A percentile compares a stretch with the other conserved stretches of the same genome.
Evolutionary conservation across 2,888 invertebrate species (phyloP).

Genomic region (Drosophila gaucha): DNA sequence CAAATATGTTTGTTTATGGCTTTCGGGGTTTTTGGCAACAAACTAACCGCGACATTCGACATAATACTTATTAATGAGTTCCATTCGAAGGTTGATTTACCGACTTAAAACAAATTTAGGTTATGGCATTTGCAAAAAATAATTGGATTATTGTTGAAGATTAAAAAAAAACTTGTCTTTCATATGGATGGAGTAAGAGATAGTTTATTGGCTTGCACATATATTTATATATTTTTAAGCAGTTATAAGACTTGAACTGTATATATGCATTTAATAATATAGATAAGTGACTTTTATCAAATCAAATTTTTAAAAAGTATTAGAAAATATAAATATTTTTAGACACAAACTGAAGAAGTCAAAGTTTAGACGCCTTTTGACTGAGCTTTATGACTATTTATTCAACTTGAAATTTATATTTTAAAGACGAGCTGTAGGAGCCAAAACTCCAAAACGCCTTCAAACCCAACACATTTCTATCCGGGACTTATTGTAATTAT

Average conservation of each 20-base stretch:
- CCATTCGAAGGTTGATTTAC: slow-evolving; percentile 23
- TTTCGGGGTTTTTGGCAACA: slow-evolving; percentile 12
- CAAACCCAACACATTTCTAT: no score
- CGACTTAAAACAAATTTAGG: slow-evolving; percentile 19
- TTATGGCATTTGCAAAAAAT: slow-evolving; percentile 28
- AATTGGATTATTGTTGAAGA: slow-evolving; percentile 33
- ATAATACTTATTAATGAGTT: slow-evolving; percentile 37
- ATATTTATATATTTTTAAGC: not conserved
- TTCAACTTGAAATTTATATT: no score
- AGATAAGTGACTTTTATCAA: not conserved
- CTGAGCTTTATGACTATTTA: no score
- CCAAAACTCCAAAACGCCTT: no score
- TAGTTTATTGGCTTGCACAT: not conserved
- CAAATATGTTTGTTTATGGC: slow-evolving; percentile 14
- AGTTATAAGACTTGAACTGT: not conserved
- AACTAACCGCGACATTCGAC: slow-evolving; percentile 7
- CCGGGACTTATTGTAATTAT: no score
- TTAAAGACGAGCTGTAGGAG: no score
- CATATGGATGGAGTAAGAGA: not conserved
- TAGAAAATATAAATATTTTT: not conserved
- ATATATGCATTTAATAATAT: not conserved
- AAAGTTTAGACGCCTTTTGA: no score
- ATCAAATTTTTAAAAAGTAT: not conserved
- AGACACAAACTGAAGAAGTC: not conserved
- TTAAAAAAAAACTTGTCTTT: not conserved